Percentiles rank a stretch among this genome's conserved stretches.
phyloP scores from a whole-genome alignment of 2,888 invertebrate genomes.

The Drosophila quasianomalipes region DNA sequence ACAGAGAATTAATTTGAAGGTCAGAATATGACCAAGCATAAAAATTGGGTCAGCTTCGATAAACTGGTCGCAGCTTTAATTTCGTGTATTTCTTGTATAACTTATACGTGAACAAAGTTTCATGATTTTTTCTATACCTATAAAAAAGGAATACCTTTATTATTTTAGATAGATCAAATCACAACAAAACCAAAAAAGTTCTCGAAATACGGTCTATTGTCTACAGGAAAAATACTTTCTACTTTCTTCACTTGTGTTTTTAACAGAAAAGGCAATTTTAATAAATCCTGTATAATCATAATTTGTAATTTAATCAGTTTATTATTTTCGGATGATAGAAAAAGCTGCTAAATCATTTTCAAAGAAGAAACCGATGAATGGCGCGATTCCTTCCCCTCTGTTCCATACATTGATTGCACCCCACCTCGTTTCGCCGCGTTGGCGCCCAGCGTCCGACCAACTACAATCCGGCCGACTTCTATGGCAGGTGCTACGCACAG shows the following conservation, averaged over 20 bases:
- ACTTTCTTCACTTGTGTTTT: not conserved
- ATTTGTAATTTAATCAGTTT: not conserved
- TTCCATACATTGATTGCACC: not conserved
- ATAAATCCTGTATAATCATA: not conserved
- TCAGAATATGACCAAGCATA: not conserved
- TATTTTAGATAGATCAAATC: not conserved
- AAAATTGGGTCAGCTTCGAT: not conserved
- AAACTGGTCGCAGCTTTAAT: not conserved
- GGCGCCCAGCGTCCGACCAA: conserved; percentile 94
- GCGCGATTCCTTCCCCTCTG: not conserved
- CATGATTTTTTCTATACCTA: not conserved
- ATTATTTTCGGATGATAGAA: not conserved
- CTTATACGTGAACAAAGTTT: not conserved
- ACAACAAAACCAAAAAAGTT: not conserved
- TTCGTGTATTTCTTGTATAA: not conserved
- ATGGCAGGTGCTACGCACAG: conserved; percentile 94
- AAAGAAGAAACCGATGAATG: not conserved
- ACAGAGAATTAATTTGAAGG: not conserved
- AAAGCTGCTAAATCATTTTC: not conserved
- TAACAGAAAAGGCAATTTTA: not conserved
- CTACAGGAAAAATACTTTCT: not conserved
- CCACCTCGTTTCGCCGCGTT: conserved; percentile 81
- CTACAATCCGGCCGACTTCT: conserved; percentile 98
- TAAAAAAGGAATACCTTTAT: not conserved
- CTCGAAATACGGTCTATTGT: not conserved